Evolutionary conservation across 1,140 invertebrate genomes (phyloP).

Genomic region (Neomicropteryx cornuta): DNA sequence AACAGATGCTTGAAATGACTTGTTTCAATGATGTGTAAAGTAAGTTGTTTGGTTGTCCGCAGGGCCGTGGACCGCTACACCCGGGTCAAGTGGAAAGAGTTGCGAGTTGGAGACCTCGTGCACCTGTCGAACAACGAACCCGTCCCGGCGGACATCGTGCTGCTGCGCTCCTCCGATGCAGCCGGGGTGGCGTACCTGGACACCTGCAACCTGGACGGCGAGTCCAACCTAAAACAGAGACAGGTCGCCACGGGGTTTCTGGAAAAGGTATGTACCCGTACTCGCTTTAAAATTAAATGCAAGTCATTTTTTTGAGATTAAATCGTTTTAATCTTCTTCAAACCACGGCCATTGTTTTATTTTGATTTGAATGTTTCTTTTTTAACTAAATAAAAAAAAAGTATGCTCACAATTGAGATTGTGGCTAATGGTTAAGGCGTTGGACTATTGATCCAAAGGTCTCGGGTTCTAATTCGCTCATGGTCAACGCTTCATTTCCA

Average conservation of each 20-base stretch:
- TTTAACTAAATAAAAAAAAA: no score
- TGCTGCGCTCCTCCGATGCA: conserved; percentile 83
- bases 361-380: no score
- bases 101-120: conserved; percentile 88
- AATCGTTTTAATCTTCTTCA: neutral
- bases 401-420: no score
- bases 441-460: no score
- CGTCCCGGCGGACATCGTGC: conserved; percentile 89
- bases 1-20: no score
- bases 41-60: conserved; percentile 23
- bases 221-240: conserved; percentile 97
- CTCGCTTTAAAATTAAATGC: neutral
- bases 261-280: conserved; percentile 43
- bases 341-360: neutral
- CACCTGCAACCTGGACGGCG: conserved; percentile 96
- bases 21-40: no score
- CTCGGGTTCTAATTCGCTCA: no score
- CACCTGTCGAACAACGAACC: conserved; percentile 94
- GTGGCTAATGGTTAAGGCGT: no score
- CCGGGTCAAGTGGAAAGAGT: conserved; percentile 80
- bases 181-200: conserved; percentile 94
- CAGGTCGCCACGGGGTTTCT: conserved; percentile 66
- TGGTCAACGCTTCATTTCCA: no score
- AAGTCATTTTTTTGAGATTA: conserved; percentile 1
- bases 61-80: conserved; percentile 77